phyloP scores from a whole-genome alignment of 2,113 vertebrate species.

The Cyanoliseus patagonus region DNA sequence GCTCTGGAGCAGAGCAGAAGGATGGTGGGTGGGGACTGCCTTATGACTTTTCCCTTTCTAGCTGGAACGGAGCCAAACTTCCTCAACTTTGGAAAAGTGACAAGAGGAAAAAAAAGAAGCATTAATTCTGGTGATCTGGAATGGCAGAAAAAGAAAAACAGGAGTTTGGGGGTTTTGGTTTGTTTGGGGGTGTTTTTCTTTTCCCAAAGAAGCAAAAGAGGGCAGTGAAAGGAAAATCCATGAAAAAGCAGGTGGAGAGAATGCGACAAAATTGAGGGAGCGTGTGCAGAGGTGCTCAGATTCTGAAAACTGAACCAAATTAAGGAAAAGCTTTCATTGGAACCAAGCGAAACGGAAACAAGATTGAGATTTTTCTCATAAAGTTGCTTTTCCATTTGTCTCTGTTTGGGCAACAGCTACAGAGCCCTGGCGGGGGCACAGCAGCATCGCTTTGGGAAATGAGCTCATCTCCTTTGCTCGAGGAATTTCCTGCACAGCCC shows the following conservation, averaged over 20 bases:
- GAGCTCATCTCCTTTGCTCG: background rate
- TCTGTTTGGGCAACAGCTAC: background rate
- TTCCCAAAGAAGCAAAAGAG: background rate
- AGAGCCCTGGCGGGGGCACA: background rate
- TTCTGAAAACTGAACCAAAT: background rate
- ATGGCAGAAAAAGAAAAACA: constrained; percentile 11
- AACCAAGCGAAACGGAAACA: background rate
- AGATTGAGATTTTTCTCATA: background rate
- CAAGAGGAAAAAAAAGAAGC: background rate
- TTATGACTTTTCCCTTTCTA: constrained; percentile 58
- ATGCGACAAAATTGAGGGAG: background rate
- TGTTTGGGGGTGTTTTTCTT: background rate
- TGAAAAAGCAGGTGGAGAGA: background rate
- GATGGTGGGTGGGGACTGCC: constrained; percentile 57
- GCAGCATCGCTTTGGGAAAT: background rate
- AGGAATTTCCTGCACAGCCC: background rate
- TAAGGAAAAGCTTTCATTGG: background rate
- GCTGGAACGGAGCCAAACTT: constrained; percentile 33
- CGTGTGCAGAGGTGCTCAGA: background rate
- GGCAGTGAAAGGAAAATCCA: background rate
- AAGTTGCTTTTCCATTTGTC: background rate
- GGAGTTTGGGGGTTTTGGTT: background rate
- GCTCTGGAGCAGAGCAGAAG: constrained; percentile 40
- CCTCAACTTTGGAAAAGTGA: constrained; percentile 54
- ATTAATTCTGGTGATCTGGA: constrained; percentile 32